Conservation (phyloP, 2,888 invertebrate species). For the Lochmaea capreae region DNA sequence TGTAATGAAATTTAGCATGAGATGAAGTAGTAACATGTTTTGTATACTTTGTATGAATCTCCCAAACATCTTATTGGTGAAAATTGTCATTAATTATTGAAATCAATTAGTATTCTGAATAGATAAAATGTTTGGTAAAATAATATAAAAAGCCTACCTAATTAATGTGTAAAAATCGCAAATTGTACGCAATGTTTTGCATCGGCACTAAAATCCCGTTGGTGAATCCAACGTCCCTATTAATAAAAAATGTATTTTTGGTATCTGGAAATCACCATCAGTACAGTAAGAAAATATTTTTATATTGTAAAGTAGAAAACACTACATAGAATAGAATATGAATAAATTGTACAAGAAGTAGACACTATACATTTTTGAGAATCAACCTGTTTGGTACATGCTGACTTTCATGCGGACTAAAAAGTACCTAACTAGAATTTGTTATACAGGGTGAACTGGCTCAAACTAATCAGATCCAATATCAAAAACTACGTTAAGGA, state of each 20-base stretch:
- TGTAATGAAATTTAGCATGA: no score
- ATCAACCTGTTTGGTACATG: conserved; percentile 2
- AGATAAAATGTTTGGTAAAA: neutral
- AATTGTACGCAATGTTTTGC: neutral
- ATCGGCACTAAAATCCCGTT: conserved; percentile 5
- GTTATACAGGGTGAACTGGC: neutral
- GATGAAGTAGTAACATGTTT: neutral
- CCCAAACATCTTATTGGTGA: neutral
- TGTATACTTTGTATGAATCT: neutral
- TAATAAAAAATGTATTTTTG: conserved; percentile 9
- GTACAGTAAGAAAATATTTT: neutral
- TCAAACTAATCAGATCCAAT: neutral
- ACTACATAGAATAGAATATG: conserved; percentile 6
- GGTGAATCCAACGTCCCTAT: conserved; percentile 6
- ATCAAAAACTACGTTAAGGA: neutral
- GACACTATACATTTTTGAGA: neutral
- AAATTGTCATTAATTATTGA: neutral
- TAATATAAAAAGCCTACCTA: conserved; percentile 6
- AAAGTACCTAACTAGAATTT: neutral
- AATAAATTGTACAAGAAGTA: neutral
- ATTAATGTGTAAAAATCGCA: conserved; percentile 4
- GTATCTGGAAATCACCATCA: conserved; percentile 6
- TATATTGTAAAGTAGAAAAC: neutral
- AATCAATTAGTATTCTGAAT: neutral
- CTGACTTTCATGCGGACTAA: conserved; percentile 3